phyloP scores from a whole-genome alignment of 2,888 invertebrate genomes.

The Platycheirus rosarum region DNA sequence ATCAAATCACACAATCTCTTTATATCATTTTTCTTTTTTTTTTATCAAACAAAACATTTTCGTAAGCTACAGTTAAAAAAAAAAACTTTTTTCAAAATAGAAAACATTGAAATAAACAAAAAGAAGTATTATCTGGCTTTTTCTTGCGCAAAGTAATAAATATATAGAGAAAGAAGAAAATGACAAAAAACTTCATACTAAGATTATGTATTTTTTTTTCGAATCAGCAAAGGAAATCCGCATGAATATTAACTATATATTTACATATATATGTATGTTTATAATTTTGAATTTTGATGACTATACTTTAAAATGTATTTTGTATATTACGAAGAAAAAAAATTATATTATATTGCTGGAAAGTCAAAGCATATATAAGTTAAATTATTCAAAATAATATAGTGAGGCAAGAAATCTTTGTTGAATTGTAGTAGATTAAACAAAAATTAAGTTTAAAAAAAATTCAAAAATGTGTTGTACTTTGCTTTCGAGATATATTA shows the following conservation, averaged over 20 bases:
- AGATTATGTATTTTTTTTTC: conserved; percentile 27
- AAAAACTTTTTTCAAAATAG: conserved; percentile 29
- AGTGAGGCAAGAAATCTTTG: conserved; percentile 64
- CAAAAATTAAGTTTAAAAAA: conserved; percentile 15
- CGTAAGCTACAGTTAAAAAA: conserved; percentile 57
- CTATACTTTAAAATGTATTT: no score
- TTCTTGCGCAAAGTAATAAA: conserved; percentile 57
- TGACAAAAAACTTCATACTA: conserved; percentile 51
- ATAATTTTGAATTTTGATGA: conserved; percentile 61
- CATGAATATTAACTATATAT: conserved; percentile 14
- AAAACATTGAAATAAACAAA: conserved; percentile 40
- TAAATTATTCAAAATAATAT: conserved; percentile 34
- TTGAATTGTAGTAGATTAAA: conserved; percentile 29
- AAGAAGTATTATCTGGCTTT: conserved; percentile 38
- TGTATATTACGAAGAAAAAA: no score
- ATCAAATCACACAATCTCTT: conserved; percentile 63
- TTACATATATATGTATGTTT: no score
- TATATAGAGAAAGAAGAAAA: conserved; percentile 35
- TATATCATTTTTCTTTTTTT: conserved; percentile 18
- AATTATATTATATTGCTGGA: conserved; percentile 43
- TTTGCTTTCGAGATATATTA: conserved; percentile 72
- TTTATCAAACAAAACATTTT: conserved; percentile 28
- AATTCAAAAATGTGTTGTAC: conserved; percentile 59
- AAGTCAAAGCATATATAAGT: conserved; percentile 54
- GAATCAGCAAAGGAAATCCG: conserved; percentile 71